Base-by-base conservation (phyloP, 2,113 vertebrate species). In the Pseudolaguvia tuberculata region DNA sequence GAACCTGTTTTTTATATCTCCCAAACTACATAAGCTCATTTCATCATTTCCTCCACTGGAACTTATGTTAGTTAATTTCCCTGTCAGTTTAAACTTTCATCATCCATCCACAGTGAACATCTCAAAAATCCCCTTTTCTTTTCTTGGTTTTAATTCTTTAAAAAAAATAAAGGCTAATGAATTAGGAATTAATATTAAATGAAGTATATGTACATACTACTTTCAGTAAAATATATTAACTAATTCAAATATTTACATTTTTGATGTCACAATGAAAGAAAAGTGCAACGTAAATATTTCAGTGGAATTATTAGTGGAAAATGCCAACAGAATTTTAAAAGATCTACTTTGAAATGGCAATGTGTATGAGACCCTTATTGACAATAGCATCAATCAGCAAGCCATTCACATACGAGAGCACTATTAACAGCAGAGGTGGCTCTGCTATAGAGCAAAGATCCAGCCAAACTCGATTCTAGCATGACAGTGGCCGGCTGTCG, bases 361-460 rank as follows among this genome's bases (percentile, higher is more conserved):
- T 61, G 56, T 76, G 65, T 51, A 29, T 31, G 11, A 70, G 25
- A 53, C 47, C 68, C 61, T 67, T 55, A 73, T 74, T 70, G 73
- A 82, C 72, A 75, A 52, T 52, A 39, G 66, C 78, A 79, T 79
- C 78, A 58, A 71, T 68, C 74, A 58, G 45, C 23, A 39, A 66
- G 70, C 53, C 45, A 57, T 75, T 79, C 75, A 65, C 62, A 56
- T 79, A 61, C 65, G 39, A 72, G 66, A 70, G 39, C 35, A 18
- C 65, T 55, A 79, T 77, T 79, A 82, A 79, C 47, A 59, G 66
- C 53, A 55, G 59, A 78, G 79, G 73, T 68, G 79, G 48, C 72
- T 59, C 39, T 42, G 39, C 39, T 42, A 8, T 62, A 14, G 75
- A 73, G 79, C 62, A 48, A 35, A 68, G 69, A 65, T 45, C n/a